Evolutionary conservation across 2,888 invertebrate species (phyloP).

Genomic region (Leptogaster cylindrica): DNA sequence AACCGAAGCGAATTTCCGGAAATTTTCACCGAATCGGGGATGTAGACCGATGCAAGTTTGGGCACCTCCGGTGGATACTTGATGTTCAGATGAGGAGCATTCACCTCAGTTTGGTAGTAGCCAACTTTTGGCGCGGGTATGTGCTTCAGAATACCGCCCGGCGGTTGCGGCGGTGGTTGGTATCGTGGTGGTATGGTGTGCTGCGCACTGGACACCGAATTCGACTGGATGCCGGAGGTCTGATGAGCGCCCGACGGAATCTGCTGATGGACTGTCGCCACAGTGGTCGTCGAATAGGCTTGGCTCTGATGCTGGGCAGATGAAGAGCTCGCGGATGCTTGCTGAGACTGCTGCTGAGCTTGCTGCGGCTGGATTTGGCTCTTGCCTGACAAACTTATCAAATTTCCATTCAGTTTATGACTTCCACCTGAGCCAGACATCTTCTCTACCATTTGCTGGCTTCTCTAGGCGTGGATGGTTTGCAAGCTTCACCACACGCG

Average conservation of each 20-base stretch:
- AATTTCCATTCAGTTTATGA: slow-evolving; percentile 46
- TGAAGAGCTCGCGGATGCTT: not conserved
- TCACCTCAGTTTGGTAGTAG: slow-evolving; percentile 41
- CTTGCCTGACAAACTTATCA: slow-evolving; percentile 38
- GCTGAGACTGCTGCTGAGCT: slow-evolving; percentile 29
- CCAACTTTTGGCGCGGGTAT: slow-evolving; percentile 55
- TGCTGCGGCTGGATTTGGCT: slow-evolving; percentile 40
- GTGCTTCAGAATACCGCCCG: slow-evolving; percentile 70
- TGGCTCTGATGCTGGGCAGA: slow-evolving; percentile 28
- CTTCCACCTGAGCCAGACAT: slow-evolving; percentile 44
- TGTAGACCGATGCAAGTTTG: slow-evolving; percentile 60
- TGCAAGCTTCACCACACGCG: not conserved
- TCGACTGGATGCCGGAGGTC: slow-evolving; percentile 31
- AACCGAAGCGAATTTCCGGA: slow-evolving; percentile 49
- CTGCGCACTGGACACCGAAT: slow-evolving; percentile 33
- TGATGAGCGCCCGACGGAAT: slow-evolving; percentile 21
- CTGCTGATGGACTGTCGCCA: slow-evolving; percentile 44
- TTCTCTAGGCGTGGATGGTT: not conserved
- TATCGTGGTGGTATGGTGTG: slow-evolving; percentile 74
- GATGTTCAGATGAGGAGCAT: slow-evolving; percentile 54
- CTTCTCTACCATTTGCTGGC: slow-evolving; percentile 32
- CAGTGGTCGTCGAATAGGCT: slow-evolving; percentile 29
- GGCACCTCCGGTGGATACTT: slow-evolving; percentile 62
- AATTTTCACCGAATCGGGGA: slow-evolving; percentile 60
- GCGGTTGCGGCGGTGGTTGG: slow-evolving; percentile 77